Conservation (phyloP, 2,113 vertebrate genomes). For the Lanius ludovicianus region DNA sequence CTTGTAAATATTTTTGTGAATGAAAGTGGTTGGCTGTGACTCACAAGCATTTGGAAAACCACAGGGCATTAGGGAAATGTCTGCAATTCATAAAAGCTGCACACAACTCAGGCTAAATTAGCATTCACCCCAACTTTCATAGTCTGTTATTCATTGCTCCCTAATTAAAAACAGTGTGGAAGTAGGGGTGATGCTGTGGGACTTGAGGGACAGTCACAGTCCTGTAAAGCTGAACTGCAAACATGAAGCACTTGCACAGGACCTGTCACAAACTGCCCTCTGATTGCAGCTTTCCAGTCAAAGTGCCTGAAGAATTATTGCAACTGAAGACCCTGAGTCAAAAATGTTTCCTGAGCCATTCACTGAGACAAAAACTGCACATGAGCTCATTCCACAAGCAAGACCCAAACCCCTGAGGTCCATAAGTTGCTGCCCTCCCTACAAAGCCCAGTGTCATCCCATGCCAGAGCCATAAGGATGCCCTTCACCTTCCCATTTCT, state of each 20-base stretch:
- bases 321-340: not conserved
- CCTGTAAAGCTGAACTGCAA: not conserved
- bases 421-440: fast-evolving
- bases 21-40: not conserved
- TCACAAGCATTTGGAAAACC: not conserved
- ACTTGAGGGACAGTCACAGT: not conserved
- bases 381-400: not conserved
- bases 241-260: fast-evolving
- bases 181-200: not conserved
- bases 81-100: not conserved
- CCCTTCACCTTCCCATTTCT: not conserved
- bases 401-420: not conserved
- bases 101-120: not conserved
- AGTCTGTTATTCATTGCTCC: not conserved
- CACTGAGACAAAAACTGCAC: not conserved
- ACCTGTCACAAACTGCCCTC: fast-evolving
- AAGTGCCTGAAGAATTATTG: not conserved
- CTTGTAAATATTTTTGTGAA: constrained; percentile 20
- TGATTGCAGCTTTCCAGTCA: not conserved
- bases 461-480: fast-evolving
- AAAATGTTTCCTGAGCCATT: not conserved
- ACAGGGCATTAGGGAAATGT: not conserved
- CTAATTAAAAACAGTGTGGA: not conserved
- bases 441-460: not conserved
- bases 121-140: not conserved